Evolutionary conservation across 2,797 vertebrate genomes (phyloP).

Genomic region (Anguilla obscura): DNA sequence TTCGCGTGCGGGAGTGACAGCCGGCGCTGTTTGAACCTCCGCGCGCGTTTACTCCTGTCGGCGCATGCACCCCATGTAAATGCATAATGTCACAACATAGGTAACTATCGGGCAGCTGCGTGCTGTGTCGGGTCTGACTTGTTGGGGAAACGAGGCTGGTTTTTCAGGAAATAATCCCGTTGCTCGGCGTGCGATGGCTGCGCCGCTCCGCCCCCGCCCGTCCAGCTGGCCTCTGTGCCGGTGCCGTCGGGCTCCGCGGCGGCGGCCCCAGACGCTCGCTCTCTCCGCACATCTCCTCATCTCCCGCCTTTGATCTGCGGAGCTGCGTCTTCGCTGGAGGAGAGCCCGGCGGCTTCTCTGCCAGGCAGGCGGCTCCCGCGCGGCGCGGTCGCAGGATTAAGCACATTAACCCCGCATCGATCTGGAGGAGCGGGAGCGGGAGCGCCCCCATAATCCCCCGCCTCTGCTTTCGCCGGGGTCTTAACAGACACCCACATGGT

Average conservation of each 20-base stretch:
- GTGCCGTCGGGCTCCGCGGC: constrained; percentile 19
- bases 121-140: not conserved
- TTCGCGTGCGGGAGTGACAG: not conserved
- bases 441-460: not conserved
- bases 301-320: constrained; percentile 23
- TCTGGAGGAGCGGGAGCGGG: not conserved
- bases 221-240: not conserved
- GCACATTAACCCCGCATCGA: constrained; percentile 23
- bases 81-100: not conserved
- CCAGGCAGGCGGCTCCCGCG: not conserved
- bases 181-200: not conserved
- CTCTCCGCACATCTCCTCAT: not conserved
- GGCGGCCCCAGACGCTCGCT: constrained; percentile 27
- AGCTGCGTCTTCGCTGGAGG: not conserved
- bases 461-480: not conserved
- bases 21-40: not conserved
- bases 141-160: constrained; percentile 27
- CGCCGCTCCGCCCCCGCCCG: not conserved
- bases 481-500: not conserved
- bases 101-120: no score
- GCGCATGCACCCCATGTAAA: not conserved
- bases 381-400: not conserved
- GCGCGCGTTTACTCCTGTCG: not conserved
- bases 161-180: not conserved
- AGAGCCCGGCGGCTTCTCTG: not conserved